phyloP scores from a whole-genome alignment of 2,113 vertebrate species.

The Myotis yumanensis region DNA sequence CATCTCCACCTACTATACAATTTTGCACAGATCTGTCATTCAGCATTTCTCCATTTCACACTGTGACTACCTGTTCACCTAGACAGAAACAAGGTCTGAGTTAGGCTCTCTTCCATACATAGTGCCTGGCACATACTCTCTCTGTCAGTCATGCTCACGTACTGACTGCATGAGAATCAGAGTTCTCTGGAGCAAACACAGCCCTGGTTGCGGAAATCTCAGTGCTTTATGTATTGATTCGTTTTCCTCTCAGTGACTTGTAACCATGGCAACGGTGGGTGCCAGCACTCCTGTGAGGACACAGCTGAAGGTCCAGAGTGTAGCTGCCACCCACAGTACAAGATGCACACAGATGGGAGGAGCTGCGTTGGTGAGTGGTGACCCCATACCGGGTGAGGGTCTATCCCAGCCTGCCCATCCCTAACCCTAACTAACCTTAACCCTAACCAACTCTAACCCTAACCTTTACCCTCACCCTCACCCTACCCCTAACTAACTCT shows the following conservation, averaged over 20 bases:
- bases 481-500: not conserved
- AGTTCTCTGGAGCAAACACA: not conserved
- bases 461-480: not conserved
- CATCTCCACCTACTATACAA: not conserved
- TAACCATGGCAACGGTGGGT: conserved; percentile 97
- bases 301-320: conserved; percentile 92
- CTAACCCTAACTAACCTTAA: not conserved
- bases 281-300: conserved; percentile 97
- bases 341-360: conserved; percentile 89
- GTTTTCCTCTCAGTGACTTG: conserved; percentile 91
- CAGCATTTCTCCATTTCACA: not conserved
- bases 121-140: not conserved
- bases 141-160: not conserved
- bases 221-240: conserved; percentile 38
- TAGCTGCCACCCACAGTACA: conserved; percentile 93
- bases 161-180: not conserved
- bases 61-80: not conserved
- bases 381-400: not conserved
- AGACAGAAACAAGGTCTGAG: not conserved
- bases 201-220: conserved; percentile 41
- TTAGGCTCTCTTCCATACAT: not conserved
- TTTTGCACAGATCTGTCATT: not conserved
- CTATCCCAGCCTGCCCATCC: not conserved
- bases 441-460: not conserved
- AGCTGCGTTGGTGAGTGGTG: conserved; percentile 92